A percentile compares a stretch with the other conserved stretches of the same genome.
phyloP scores from a whole-genome alignment of 1,140 invertebrate genomes.

The Bombus pascuorum region DNA sequence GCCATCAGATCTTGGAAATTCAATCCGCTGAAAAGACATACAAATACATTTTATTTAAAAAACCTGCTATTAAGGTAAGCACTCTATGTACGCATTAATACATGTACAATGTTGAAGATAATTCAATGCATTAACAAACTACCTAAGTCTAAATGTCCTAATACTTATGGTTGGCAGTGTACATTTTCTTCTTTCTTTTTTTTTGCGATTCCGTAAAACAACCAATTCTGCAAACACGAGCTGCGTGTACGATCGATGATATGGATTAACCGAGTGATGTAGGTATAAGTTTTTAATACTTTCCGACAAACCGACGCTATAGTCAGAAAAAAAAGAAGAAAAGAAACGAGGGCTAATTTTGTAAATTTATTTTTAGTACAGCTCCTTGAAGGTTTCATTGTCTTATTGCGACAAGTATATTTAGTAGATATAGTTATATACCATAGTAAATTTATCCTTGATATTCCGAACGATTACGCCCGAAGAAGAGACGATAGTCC shows the following conservation, averaged over 20 bases:
- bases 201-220: background rate
- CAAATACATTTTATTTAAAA: background rate
- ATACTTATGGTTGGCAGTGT: no score
- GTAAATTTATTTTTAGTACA: background rate
- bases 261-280: background rate
- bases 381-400: no score
- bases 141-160: no score
- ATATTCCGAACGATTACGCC: no score
- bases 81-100: background rate
- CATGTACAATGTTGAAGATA: background rate
- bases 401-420: no score
- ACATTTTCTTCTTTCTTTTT: no score
- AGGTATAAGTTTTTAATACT: slow-evolving; percentile 15
- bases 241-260: slow-evolving; percentile 8
- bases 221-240: background rate
- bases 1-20: slow-evolving; percentile 95
- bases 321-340: background rate
- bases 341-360: no score
- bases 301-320: background rate
- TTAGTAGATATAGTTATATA: no score
- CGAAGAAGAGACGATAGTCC: no score
- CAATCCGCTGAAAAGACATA: slow-evolving; percentile 85
- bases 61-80: no score
- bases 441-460: no score
- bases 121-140: no score